Percentiles rank a stretch among this genome's conserved stretches.
phyloP scores from a whole-genome alignment of 1,140 invertebrate genomes.

The Dinothrombium tinctorium region DNA sequence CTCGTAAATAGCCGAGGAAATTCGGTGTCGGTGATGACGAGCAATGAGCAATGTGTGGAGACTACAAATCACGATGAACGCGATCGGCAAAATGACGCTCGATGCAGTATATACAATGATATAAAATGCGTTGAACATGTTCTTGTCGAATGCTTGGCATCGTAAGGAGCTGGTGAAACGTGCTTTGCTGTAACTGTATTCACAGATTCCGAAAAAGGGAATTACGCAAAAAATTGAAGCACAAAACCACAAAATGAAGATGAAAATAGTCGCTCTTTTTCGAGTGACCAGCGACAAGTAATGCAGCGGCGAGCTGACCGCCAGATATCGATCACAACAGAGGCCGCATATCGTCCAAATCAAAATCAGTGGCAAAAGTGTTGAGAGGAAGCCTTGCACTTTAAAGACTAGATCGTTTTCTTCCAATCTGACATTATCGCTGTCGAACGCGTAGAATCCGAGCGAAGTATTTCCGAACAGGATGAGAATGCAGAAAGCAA shows the following conservation, averaged over 20 bases:
- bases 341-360: slow-evolving; percentile 53
- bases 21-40: slow-evolving; percentile 50
- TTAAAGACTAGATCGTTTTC: slow-evolving; percentile 20
- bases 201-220: slow-evolving; percentile 23
- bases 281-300: slow-evolving; percentile 43
- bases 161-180: slow-evolving; percentile 36
- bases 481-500: slow-evolving; percentile 34
- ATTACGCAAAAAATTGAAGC: slow-evolving; percentile 17
- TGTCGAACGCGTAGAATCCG: slow-evolving; percentile 15
- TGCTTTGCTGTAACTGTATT: slow-evolving; percentile 29
- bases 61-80: slow-evolving; percentile 43
- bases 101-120: slow-evolving; percentile 34
- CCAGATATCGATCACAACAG: slow-evolving; percentile 49
- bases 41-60: slow-evolving; percentile 41
- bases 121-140: slow-evolving; percentile 30
- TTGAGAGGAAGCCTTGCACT: slow-evolving; percentile 36
- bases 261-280: slow-evolving; percentile 28
- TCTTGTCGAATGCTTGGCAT: slow-evolving; percentile 25
- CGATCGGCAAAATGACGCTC: slow-evolving; percentile 37
- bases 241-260: slow-evolving; percentile 25
- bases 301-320: slow-evolving; percentile 46
- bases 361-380: slow-evolving; percentile 41
- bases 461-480: slow-evolving; percentile 26
- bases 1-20: slow-evolving; percentile 57
- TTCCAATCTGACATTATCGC: no score